Evolutionary conservation across 1,140 invertebrate species (phyloP), one percentile per base, ranked within the genome.

Genomic region (Scaptomyza graminum): DNA sequence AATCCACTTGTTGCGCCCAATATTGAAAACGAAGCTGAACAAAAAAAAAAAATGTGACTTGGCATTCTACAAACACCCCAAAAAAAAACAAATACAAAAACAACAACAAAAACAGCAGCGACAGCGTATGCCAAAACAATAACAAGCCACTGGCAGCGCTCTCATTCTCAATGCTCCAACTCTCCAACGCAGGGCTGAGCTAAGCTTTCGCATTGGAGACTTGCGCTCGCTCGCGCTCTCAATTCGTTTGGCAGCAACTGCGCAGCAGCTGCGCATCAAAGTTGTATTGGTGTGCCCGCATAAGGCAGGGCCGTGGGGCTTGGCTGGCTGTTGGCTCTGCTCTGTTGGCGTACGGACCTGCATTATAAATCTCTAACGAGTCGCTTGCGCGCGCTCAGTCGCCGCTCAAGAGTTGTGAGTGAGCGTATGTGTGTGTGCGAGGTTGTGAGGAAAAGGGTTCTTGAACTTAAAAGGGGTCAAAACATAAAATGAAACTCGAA

Each of bases 391-490:
- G 63, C 74, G 50, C 75, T 76, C 74, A 79, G 74, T 76, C 56
- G 73, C 49, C 39, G 73, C 54, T 85, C 75, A 68, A 76, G 72
- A 79, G 49, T 37, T 59, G 44, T 54, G 15, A 60, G 60, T 63
- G 64, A 66, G 80, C 76, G 79, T 61, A 61, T 69, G 71, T 56
- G 50, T 59, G 39, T 69, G 76, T 56, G 68, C 76, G 60, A 60
- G 68, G 73, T 65, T 75, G 81, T 72, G 83, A 83, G 76, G 79
- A 88, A 88, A 88, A 88, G 83, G 83, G 83, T 88, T 88, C 83
- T 88, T 88, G 83, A 88, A 88, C 83, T 88, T 88, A 88, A 88
- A 88, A 89, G 84, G 83, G 83, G 83, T 88, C 83, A 88, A 87
- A 88, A 88, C 84, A 88, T 88, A 88, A 88, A 88, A 87, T 82